These are phyloP conservation scores for Drosophila neocordata DNA, from an alignment of 1,140 invertebrate genomes.

Conservation along the genomic window DNA sequence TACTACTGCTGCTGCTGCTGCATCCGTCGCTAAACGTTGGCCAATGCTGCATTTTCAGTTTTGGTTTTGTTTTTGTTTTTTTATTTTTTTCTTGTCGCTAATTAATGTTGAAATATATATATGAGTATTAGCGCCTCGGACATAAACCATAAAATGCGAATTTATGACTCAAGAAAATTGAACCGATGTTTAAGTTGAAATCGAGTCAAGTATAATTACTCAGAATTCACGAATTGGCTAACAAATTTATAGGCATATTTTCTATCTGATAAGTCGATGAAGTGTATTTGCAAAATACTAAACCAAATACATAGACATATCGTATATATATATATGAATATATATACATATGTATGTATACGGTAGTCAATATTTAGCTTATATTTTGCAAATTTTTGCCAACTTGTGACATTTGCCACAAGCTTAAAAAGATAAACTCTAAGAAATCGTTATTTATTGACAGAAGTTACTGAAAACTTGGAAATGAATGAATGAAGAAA, in stretches of 20 bases:
- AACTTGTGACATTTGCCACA: slow-evolving; percentile 9
- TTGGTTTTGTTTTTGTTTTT: too few species aligned
- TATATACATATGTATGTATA: too few species aligned
- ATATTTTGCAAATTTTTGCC: slow-evolving; percentile 7
- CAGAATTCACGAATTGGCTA: slow-evolving; percentile 57
- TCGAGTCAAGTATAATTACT: slow-evolving; percentile 60
- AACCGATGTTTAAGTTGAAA: slow-evolving; percentile 14
- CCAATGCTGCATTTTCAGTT: slow-evolving; percentile 11
- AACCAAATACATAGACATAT: slow-evolving; percentile 19
- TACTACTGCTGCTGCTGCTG: slow-evolving; percentile 9
- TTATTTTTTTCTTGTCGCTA: slow-evolving; percentile 40
- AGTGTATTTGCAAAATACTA: slow-evolving; percentile 47
- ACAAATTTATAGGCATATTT: slow-evolving; percentile 63
- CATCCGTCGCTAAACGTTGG: slow-evolving; percentile 57
- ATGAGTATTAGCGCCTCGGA: slow-evolving; percentile 33
- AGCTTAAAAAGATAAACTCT: slow-evolving; percentile 1
- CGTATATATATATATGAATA: too few species aligned
- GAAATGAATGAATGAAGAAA: background rate
- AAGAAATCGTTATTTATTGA: background rate
- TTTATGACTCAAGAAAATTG: slow-evolving; percentile 36
- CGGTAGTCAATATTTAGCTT: slow-evolving; percentile 24
- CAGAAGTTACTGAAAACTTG: background rate
- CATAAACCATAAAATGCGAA: slow-evolving; percentile 50
- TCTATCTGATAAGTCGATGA: slow-evolving; percentile 60
- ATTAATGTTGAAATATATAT: slow-evolving; percentile 63